Base-by-base conservation (phyloP, 1,140 invertebrate species). In the Drosophila bifasciata region DNA sequence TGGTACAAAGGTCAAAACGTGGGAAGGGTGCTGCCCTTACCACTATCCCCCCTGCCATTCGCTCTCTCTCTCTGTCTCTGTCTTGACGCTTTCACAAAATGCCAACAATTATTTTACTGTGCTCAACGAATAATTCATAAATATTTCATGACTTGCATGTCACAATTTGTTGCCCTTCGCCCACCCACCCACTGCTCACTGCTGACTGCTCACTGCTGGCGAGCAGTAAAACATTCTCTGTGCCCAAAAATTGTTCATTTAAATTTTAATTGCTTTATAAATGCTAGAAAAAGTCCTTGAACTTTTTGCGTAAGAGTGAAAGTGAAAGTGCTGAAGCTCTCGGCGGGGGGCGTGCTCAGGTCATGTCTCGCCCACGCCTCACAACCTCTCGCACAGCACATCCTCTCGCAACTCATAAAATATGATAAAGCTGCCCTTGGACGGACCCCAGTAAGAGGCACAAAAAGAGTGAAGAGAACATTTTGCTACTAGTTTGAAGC, bases 181-280 rank as follows among this genome's bases (percentile, higher is more conserved):
- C n/a, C n/a, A 63, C 5, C 15, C 21, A 4, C 11, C 32, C 32
- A 11, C 32, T 36, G 11, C 32, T 11, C 11, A 11, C 32, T 13
- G 32, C 11, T 36, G 3, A 11, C 32, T 36, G 11, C 32, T 11
- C 11, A 11, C 32, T 13, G 32, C 11, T 36, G 3, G 32, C 32
- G 3, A 13, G 32, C 32, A 36, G 32, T 36, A 70, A 60, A 71
- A 71, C 43, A 71, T 67, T 60, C 48, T 43, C 43, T 58, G 61
- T 62, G n/a, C 49, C 78, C 49, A 53, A 86, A 79, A 80, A 85
- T 72, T 80, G 72, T 83, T 90, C 88, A 90, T 90, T 88, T 90
- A 90, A 90, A 90, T 90, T 90, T 90, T 90, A 90, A 90, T 90
- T 90, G 88, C 88, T 90, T 90, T 90, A 90, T 90, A 90, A 90